phyloP scores from a whole-genome alignment of 2,113 vertebrate genomes.

The Sorex fumeus region DNA sequence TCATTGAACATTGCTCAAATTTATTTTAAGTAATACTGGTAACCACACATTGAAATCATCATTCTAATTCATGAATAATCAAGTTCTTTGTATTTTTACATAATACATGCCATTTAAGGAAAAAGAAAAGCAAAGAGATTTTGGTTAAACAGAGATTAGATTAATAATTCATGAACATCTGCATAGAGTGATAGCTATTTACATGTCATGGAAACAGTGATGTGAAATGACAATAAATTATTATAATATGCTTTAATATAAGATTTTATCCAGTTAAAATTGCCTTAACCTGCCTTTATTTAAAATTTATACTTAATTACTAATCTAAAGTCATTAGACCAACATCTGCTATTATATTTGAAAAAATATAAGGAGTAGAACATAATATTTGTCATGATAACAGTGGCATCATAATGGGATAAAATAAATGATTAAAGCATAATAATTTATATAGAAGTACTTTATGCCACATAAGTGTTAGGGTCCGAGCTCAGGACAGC shows the following conservation, averaged over 20 bases:
- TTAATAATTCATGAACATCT: constrained; percentile 80
- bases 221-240: constrained; percentile 69
- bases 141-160: constrained; percentile 68
- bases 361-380: neutral
- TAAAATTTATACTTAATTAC: constrained; percentile 40
- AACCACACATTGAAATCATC: constrained; percentile 48
- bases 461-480: neutral
- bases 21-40: constrained; percentile 50
- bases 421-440: neutral
- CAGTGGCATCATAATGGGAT: neutral
- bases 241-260: constrained; percentile 61
- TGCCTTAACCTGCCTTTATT: constrained; percentile 38
- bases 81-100: constrained; percentile 71
- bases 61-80: constrained; percentile 57
- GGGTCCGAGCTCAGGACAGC: no score
- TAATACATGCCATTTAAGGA: constrained; percentile 53
- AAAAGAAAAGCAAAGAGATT: constrained; percentile 59
- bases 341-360: neutral
- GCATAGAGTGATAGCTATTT: constrained; percentile 63
- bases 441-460: neutral
- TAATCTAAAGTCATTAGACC: constrained; percentile 17
- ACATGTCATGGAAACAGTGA: constrained; percentile 66
- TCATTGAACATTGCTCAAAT: neutral
- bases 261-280: constrained; percentile 56
- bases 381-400: neutral